Evolutionary conservation across 2,888 invertebrate genomes (phyloP).

Genomic region (Rhagophthalmus giganteus): DNA sequence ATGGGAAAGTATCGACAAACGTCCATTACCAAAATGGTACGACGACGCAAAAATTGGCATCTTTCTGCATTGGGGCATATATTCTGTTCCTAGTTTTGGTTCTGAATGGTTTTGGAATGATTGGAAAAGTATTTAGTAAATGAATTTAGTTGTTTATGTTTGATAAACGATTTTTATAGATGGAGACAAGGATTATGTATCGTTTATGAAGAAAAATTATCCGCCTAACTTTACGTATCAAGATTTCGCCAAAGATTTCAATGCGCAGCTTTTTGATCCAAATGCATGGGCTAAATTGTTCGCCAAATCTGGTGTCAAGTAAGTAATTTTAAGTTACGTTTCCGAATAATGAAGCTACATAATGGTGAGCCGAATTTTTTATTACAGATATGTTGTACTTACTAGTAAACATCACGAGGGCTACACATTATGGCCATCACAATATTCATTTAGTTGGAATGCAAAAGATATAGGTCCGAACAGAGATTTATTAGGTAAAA

Average conservation of each 20-base stretch:
- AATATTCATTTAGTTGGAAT: constrained; percentile 81
- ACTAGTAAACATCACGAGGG: constrained; percentile 89
- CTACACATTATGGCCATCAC: constrained; percentile 79
- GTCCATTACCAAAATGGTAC: constrained; percentile 86
- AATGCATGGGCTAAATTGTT: constrained; percentile 79
- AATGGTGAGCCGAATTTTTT: no score
- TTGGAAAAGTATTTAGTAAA: constrained; percentile 84
- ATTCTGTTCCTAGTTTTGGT: constrained; percentile 83
- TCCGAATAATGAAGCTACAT: no score
- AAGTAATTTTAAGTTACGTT: no score
- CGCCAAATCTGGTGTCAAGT: constrained; percentile 79
- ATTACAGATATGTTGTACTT: constrained; percentile 71
- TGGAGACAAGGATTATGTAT: constrained; percentile 15
- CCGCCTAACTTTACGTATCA: constrained; percentile 83
- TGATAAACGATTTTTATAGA: constrained; percentile 4
- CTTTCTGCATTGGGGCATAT: constrained; percentile 94
- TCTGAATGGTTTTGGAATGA: constrained; percentile 92
- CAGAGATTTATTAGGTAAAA: constrained; percentile 70
- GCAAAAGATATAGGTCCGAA: constrained; percentile 75
- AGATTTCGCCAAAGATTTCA: constrained; percentile 85
- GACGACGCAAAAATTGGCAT: constrained; percentile 90
- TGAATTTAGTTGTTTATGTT: no score
- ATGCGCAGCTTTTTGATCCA: constrained; percentile 83
- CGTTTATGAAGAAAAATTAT: constrained; percentile 80
- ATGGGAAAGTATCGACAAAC: constrained; percentile 82